Evolutionary conservation across 2,113 vertebrate species (phyloP).

Genomic region (Corythornis cristatus): DNA sequence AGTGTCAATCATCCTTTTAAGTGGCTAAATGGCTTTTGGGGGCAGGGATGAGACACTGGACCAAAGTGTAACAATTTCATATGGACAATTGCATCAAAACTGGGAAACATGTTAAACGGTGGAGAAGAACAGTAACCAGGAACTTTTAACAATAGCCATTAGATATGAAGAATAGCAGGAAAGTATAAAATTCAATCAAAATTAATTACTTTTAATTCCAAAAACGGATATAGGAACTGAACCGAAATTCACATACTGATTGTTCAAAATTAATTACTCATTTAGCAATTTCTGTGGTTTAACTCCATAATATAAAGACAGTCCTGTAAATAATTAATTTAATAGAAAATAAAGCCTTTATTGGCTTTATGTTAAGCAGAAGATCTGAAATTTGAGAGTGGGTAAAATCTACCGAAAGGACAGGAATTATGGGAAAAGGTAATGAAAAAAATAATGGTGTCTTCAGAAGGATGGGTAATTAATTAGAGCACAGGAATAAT

Average conservation of each 20-base stretch:
- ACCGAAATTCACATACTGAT: not conserved
- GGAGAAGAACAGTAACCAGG: not conserved
- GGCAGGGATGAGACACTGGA: no score
- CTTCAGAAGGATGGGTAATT: not conserved
- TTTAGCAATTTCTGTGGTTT: not conserved
- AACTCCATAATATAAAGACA: not conserved
- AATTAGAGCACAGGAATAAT: not conserved
- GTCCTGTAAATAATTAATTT: not conserved
- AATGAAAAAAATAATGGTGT: not conserved
- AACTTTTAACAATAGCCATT: not conserved
- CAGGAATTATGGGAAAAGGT: not conserved
- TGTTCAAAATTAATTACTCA: not conserved
- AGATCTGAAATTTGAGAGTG: not conserved
- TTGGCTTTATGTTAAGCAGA: not conserved
- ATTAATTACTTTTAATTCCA: not conserved
- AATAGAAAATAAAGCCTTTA: not conserved
- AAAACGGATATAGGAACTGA: not conserved
- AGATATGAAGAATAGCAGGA: not conserved
- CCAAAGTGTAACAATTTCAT: not conserved
- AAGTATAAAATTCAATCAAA: not conserved
- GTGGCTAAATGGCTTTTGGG: no score
- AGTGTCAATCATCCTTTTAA: no score
- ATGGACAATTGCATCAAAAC: not conserved
- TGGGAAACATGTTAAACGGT: not conserved
- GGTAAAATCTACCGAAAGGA: not conserved